Evolutionary conservation across 64 coral and sea anemone species (phyloP).

Genomic region (Pachyseris speciosa): DNA sequence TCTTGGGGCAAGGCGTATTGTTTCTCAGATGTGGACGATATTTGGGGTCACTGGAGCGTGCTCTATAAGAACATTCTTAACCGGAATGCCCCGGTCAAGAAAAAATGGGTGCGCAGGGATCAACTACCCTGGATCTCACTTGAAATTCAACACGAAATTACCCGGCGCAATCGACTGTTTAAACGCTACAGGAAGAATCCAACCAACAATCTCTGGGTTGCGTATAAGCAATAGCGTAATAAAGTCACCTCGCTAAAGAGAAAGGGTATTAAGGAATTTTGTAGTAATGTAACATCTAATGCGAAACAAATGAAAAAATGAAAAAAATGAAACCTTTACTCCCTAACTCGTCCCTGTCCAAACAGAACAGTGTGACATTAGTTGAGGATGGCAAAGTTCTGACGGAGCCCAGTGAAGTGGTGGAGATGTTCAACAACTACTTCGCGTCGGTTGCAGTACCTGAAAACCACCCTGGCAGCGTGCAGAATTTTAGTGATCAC

Average conservation of each 20-base stretch:
- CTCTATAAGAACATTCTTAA: slow-evolving; percentile 60
- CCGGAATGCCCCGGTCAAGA: slow-evolving; percentile 22
- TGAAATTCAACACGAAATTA: slow-evolving; percentile 24
- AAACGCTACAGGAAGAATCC: not conserved
- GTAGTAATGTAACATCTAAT: slow-evolving; percentile 11
- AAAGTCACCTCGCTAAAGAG: no score
- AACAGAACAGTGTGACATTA: slow-evolving; percentile 15
- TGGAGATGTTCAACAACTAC: slow-evolving; percentile 25
- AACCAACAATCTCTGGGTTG: slow-evolving; percentile 5
- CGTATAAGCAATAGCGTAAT: slow-evolving; percentile 14
- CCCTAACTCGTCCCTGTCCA: not conserved
- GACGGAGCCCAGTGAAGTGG: not conserved
- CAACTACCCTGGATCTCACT: slow-evolving; percentile 50
- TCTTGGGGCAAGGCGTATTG: slow-evolving; percentile 28
- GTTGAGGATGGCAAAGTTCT: no score
- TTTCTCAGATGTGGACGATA: slow-evolving; percentile 21
- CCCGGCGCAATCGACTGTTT: not conserved
- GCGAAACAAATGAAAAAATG: slow-evolving; percentile 48
- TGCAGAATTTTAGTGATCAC: not conserved
- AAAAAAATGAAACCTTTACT: slow-evolving; percentile 49
- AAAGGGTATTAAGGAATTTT: slow-evolving; percentile 41
- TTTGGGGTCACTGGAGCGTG: slow-evolving; percentile 28
- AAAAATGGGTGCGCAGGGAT: slow-evolving; percentile 19
- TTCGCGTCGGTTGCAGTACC: not conserved
- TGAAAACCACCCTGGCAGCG: no score